Percentiles rank a stretch among this genome's conserved stretches.
These are phyloP conservation scores for Mantis religiosa DNA, from an alignment of 2,888 invertebrate genomes.

Conservation along the genomic window DNA sequence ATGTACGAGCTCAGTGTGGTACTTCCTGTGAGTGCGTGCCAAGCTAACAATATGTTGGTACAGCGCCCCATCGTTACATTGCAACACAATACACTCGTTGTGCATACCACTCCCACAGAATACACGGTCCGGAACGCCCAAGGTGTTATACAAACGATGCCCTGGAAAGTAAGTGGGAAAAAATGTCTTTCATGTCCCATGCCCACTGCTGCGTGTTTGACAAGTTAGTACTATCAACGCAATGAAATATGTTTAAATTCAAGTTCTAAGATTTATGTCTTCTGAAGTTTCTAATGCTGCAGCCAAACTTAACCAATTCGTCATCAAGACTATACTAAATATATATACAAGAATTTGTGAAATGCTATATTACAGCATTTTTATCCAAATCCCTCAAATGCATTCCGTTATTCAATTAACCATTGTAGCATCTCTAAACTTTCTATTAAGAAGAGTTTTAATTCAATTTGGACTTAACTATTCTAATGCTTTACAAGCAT, in stretches of 20 bases:
- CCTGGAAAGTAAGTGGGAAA: not conserved
- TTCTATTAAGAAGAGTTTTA: too few species aligned
- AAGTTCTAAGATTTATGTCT: too few species aligned
- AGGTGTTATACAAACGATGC: not conserved
- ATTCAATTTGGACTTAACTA: too few species aligned
- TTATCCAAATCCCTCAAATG: too few species aligned
- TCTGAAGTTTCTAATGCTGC: too few species aligned
- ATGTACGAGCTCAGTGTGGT: not conserved
- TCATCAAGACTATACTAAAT: too few species aligned
- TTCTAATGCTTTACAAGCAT: too few species aligned
- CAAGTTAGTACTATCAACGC: not conserved
- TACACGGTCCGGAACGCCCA: not conserved
- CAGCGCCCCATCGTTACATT: not conserved
- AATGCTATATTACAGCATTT: too few species aligned
- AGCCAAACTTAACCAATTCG: too few species aligned
- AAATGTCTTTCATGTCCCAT: not conserved
- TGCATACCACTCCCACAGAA: not conserved
- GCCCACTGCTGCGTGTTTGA: not conserved
- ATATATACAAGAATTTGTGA: too few species aligned
- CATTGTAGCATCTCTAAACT: too few species aligned
- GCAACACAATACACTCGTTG: not conserved
- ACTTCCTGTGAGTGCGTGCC: not conserved
- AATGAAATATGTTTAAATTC: not conserved
- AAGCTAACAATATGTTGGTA: not conserved
- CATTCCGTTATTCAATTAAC: too few species aligned